Percentiles rank a stretch among this genome's conserved stretches.
phyloP scores from a whole-genome alignment of 2,797 vertebrate species.

The Cyclopterus lumpus region DNA sequence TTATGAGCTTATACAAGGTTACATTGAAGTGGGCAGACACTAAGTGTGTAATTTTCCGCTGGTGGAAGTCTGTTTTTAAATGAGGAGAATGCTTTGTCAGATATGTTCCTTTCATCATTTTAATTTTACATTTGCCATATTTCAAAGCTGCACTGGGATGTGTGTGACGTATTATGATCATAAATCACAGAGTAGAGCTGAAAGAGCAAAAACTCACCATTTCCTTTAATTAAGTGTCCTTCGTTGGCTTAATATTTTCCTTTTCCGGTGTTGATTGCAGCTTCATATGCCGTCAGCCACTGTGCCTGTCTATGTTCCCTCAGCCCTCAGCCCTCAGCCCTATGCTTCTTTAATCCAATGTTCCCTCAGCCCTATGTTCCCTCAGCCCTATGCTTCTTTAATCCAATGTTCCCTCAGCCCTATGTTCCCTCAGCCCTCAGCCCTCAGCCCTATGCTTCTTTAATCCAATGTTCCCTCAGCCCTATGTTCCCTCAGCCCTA shows the following conservation, averaged over 20 bases:
- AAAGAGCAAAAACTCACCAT: neutral
- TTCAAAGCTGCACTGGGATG: conserved; percentile 24
- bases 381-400: too few relatives aligned
- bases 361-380: too few relatives aligned
- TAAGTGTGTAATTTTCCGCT: conserved; percentile 39
- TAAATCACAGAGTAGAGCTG: conserved; percentile 26
- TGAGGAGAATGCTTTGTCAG: conserved; percentile 26
- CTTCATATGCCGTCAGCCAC: too few relatives aligned
- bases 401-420: too few relatives aligned
- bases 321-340: too few relatives aligned
- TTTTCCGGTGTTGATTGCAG: neutral
- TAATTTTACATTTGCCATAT: conserved; percentile 33
- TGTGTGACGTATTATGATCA: conserved; percentile 5
- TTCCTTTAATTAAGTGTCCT: conserved; percentile 4
- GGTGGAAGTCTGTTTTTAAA: conserved; percentile 32
- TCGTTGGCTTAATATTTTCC: neutral
- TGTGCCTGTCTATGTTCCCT: neutral
- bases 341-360: too few relatives aligned
- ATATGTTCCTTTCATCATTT: conserved; percentile 49
- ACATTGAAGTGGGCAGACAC: conserved; percentile 37
- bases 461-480: too few relatives aligned
- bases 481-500: too few relatives aligned
- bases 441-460: too few relatives aligned
- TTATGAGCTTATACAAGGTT: conserved; percentile 58
- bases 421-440: too few relatives aligned